Conservation (phyloP, 2,888 invertebrate species). For the Eristalinus sepulchralis region DNA sequence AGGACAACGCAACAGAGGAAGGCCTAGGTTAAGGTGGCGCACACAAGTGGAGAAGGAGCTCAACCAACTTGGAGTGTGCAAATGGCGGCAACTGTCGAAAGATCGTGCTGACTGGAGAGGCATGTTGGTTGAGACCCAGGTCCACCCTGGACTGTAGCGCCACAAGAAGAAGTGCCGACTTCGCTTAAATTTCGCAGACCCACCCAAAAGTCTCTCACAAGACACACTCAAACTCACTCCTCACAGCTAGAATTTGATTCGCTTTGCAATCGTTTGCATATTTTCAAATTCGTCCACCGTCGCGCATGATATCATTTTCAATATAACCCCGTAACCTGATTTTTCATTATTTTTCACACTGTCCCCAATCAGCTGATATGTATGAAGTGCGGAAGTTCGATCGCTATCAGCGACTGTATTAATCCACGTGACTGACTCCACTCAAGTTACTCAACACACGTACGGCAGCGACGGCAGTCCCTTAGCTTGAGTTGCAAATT, state of each 20-base stretch:
- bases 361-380: neutral
- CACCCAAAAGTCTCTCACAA: no score
- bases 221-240: no score
- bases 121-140: no score
- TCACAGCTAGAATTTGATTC: neutral
- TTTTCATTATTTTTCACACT: neutral
- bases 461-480: neutral
- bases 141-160: no score
- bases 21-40: no score
- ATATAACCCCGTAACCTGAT: neutral
- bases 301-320: neutral
- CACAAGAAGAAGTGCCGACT: no score
- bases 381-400: neutral
- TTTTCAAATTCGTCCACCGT: neutral
- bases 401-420: neutral
- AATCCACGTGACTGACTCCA: conserved; percentile 37
- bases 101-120: no score
- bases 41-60: no score
- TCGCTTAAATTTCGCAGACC: no score
- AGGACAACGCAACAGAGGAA: no score
- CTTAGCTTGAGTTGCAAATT: neutral
- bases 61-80: no score
- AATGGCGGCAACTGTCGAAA: no score
- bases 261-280: neutral
- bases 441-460: conserved; percentile 17